A percentile compares a stretch with the other conserved stretches of the same genome.
These are phyloP conservation scores for Sycophila texana DNA, from an alignment of 2,888 invertebrate genomes.

Conservation along the genomic window DNA sequence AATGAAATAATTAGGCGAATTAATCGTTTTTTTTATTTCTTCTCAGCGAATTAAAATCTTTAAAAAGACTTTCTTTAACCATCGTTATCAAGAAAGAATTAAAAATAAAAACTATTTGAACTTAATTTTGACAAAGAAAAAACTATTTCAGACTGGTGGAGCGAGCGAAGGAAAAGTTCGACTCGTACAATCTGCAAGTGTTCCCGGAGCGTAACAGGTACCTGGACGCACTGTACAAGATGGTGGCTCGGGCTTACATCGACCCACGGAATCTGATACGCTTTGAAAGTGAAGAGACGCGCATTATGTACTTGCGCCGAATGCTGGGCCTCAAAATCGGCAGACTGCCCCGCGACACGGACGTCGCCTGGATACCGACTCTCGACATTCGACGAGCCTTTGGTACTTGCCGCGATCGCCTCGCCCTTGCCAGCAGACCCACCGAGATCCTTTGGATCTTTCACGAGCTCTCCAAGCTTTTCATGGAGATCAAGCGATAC, in stretches of 20 bases:
- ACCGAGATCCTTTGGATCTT: conserved; percentile 77
- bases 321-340: conserved; percentile 64
- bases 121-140: too few relatives aligned
- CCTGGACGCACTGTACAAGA: conserved; percentile 73
- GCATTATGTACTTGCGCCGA: conserved; percentile 62
- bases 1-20: too few relatives aligned
- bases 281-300: conserved; percentile 40
- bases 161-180: conserved; percentile 74
- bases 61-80: too few relatives aligned
- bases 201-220: conserved; percentile 74
- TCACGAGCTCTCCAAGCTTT: conserved; percentile 75
- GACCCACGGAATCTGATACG: conserved; percentile 72
- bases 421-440: conserved; percentile 66
- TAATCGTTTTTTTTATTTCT: not conserved
- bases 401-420: conserved; percentile 61
- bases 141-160: conserved; percentile 66
- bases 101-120: too few relatives aligned
- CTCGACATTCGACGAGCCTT: conserved; percentile 59
- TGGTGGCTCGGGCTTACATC: conserved; percentile 74
- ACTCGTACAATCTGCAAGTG: conserved; percentile 70
- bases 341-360: conserved; percentile 64
- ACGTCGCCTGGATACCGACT: conserved; percentile 66
- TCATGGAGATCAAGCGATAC: conserved; percentile 72
- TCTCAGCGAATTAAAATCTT: too few relatives aligned
- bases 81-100: too few relatives aligned